Percentiles rank a stretch among this genome's conserved stretches.
Conservation (phyloP, 2,888 invertebrate genomes). For the Chalcis sispes region DNA sequence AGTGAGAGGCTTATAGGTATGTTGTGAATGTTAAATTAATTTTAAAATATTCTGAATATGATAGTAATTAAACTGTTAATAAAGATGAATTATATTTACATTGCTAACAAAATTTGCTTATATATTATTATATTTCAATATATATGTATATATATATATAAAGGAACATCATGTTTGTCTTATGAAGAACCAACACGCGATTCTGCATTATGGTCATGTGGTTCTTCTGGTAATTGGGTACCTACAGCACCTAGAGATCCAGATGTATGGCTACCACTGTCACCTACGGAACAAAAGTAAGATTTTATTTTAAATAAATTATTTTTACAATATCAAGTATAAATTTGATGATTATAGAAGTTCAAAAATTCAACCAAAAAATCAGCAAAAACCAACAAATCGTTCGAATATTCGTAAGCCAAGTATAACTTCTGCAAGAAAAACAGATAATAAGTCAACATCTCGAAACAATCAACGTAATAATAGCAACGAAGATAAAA, state of each 20-base stretch:
- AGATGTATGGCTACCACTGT: constrained; percentile 92
- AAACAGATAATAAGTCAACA: constrained; percentile 74
- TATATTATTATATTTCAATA: too few relatives aligned
- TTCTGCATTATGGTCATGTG: constrained; percentile 86
- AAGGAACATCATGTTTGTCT: constrained; percentile 72
- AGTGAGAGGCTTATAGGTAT: constrained; percentile 76
- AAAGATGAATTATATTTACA: too few relatives aligned
- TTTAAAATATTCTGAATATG: too few relatives aligned
- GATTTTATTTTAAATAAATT: not conserved
- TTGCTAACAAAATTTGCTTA: not conserved
- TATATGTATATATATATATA: too few relatives aligned
- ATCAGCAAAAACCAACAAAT: constrained; percentile 69
- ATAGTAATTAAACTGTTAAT: too few relatives aligned
- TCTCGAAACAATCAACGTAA: constrained; percentile 72
- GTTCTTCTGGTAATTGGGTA: constrained; percentile 79
- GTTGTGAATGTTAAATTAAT: too few relatives aligned
- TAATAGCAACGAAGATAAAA: constrained; percentile 74
- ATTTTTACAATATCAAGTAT: constrained; percentile 10
- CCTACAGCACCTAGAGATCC: constrained; percentile 81
- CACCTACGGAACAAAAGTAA: constrained; percentile 86
- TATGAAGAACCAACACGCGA: constrained; percentile 84
- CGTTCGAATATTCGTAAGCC: constrained; percentile 71
- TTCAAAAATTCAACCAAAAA: constrained; percentile 70
- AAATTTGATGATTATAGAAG: constrained; percentile 65
- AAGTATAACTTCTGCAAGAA: constrained; percentile 68